Evolutionary conservation across 1,140 invertebrate genomes (phyloP), one percentile per base, ranked within the genome.

Genomic region (Hycleus phaleratus): DNA sequence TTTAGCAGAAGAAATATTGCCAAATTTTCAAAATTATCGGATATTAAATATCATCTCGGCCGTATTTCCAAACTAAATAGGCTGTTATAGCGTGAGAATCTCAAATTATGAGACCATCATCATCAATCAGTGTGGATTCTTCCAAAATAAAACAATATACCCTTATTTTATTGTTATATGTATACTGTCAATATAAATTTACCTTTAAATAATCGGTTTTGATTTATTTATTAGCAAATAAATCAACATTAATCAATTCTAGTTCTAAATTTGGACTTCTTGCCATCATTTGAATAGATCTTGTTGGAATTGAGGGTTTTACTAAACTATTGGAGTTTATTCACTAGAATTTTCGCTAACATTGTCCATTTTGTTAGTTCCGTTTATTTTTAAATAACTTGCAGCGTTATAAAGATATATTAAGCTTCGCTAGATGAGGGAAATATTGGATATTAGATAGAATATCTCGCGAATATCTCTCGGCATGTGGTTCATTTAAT

Each of bases 121-220:
- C 84, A 65, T 83, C 81, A 39, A 38, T 32, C 60, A 87, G 82
- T 82, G 82, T 9, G 82, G 82, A 73, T 86, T 86, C 49, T 79
- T 32, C 32, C 7, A 32, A 32, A 32, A 32, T 32, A 5, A 32
- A 32, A 18, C 18, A 18, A 18, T 18, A 18, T 1, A 18, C 18
- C 18, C 18, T 18, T 18, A 18, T 18, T 18, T 18, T 18, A 18
- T 18, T 18, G 2, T 18, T 18, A 18, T 18, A 18, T 2, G 18
- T 18, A 18, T 18, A 71, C 76, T 74, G 61, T 42, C 11, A 42
- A 42, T 42, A 4, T 42, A 42, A 10, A 42, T n/a, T 7, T 52
- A 52, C 49, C 49, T 44, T 52, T 5, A 52, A 26, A 26, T 25
- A 52, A n/a, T 52, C 49, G 1, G 49, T 38, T 44, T 52, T 52